Evolutionary conservation across 2,113 vertebrate genomes (phyloP).

Genomic region (Mormoops blainvillei): DNA sequence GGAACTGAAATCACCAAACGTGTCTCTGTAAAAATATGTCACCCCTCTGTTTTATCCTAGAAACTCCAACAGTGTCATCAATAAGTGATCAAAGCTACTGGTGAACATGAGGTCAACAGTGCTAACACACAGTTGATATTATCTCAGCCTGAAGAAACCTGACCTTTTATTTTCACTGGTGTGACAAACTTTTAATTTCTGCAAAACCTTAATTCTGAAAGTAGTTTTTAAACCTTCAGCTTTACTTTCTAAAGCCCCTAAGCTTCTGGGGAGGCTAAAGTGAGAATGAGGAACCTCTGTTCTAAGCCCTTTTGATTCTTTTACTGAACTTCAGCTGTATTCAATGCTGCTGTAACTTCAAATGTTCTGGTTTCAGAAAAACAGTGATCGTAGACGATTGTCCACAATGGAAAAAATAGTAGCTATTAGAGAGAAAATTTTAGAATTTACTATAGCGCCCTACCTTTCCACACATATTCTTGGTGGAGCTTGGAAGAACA

Average conservation of each 20-base stretch:
- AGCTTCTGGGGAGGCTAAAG: background rate
- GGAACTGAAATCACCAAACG: background rate
- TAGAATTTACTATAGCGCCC: background rate
- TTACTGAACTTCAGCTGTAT: background rate
- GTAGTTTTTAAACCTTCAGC: background rate
- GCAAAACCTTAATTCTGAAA: background rate
- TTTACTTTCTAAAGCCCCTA: background rate
- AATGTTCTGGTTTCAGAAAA: conserved; percentile 9
- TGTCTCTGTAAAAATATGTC: background rate
- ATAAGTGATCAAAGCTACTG: background rate
- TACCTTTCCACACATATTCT: background rate
- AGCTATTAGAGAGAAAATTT: background rate
- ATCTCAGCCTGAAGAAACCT: background rate
- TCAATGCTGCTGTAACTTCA: background rate
- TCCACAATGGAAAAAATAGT: background rate
- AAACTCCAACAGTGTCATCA: background rate
- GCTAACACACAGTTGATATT: background rate
- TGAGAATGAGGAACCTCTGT: background rate
- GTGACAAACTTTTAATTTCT: background rate
- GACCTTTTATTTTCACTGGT: conserved; percentile 10
- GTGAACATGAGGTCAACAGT: background rate
- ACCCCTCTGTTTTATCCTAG: background rate
- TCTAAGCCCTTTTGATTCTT: background rate
- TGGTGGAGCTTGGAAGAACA: background rate
- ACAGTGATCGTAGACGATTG: background rate